phyloP scores from a whole-genome alignment of 2,888 invertebrate species.

The Parnassius orleans region DNA sequence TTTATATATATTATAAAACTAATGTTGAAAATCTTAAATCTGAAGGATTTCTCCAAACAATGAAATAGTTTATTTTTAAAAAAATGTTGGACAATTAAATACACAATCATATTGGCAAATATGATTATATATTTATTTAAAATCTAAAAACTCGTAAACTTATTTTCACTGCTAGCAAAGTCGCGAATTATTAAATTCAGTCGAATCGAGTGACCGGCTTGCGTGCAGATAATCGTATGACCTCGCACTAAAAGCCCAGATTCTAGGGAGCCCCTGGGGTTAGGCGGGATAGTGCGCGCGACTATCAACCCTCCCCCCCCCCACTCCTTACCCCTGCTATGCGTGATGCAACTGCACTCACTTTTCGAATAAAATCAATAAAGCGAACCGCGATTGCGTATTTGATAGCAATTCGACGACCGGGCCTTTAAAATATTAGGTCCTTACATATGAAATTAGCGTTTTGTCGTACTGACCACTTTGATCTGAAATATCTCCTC shows the following conservation, averaged over 20 bases:
- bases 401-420: background rate
- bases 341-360: conserved; percentile 22
- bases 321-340: background rate
- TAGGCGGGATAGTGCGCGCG: conserved; percentile 19
- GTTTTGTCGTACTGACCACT: too few species aligned
- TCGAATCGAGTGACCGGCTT: background rate
- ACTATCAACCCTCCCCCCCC: conserved; percentile 8
- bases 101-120: conserved; percentile 7
- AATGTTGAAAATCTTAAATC: conserved; percentile 1
- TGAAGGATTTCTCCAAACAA: conserved; percentile 12
- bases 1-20: conserved; percentile 10
- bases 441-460: too few species aligned
- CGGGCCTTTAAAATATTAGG: too few species aligned
- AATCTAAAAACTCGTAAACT: background rate
- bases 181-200: background rate
- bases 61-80: conserved; percentile 10
- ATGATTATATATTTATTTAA: too few species aligned
- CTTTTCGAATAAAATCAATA: conserved; percentile 22
- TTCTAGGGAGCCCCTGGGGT: conserved; percentile 8
- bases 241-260: conserved; percentile 14
- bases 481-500: too few species aligned
- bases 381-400: conserved; percentile 6
- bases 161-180: background rate
- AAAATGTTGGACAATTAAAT: conserved; percentile 11
- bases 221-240: conserved; percentile 16